Conservation (phyloP, 1,140 invertebrate species). For the Propsilocerus akamusi region DNA sequence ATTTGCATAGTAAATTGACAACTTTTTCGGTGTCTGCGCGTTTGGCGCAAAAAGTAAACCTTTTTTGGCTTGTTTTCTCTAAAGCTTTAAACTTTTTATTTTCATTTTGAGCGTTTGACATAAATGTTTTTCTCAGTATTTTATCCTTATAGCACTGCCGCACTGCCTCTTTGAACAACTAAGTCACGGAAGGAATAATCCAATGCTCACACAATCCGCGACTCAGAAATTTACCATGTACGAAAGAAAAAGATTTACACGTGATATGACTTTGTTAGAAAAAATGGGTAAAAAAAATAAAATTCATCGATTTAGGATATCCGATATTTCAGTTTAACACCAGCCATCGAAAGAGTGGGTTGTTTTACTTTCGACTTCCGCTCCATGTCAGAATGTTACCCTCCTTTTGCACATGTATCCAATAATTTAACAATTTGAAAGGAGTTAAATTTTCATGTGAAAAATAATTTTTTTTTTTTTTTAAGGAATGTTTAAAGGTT, state of each 20-base stretch:
- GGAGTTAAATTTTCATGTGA: too few species aligned
- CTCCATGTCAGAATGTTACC: background rate
- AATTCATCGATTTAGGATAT: constrained; percentile 1
- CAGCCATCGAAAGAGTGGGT: background rate
- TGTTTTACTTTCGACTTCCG: constrained; percentile 1
- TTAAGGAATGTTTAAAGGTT: too few species aligned
- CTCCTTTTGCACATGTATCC: background rate
- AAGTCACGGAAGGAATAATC: too few species aligned
- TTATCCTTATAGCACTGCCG: too few species aligned
- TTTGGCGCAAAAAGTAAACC: background rate
- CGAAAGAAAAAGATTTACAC: too few species aligned
- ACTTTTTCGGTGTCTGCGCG: background rate
- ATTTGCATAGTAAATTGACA: too few species aligned
- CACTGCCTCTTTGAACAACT: too few species aligned
- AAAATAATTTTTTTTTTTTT: too few species aligned
- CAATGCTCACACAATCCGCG: too few species aligned
- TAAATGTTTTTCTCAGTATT: too few species aligned
- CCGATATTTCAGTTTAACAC: constrained; percentile 3
- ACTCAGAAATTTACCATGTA: too few species aligned
- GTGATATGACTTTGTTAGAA: background rate
- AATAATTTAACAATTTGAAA: constrained; percentile 4
- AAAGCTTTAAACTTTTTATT: background rate
- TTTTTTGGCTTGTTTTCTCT: background rate
- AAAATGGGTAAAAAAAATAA: background rate
- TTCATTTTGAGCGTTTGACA: too few species aligned